These are phyloP conservation scores for Lycaon pictus DNA, from an alignment of 2,113 vertebrate genomes.

Conservation along the genomic window DNA sequence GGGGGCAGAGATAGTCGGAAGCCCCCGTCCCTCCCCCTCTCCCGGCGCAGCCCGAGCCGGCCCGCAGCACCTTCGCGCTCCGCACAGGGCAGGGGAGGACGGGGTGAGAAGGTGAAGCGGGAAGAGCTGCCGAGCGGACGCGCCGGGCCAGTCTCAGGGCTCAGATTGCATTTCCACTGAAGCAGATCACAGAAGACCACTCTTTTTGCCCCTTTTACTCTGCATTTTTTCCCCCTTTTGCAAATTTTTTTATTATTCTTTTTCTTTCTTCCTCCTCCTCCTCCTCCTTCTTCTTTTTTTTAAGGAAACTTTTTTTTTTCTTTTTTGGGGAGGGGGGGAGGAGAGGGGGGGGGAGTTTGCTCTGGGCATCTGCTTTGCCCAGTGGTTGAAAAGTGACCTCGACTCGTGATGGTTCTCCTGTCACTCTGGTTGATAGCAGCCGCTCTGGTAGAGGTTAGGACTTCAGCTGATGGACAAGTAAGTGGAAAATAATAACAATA, in stretches of 20 bases:
- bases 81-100: too few species aligned
- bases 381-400: slow-evolving; percentile 77
- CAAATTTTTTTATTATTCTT: background rate
- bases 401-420: slow-evolving; percentile 93
- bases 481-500: slow-evolving; percentile 82
- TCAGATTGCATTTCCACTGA: slow-evolving; percentile 70
- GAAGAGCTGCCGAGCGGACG: slow-evolving; percentile 42
- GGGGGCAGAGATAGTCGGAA: too few species aligned
- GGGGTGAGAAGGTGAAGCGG: slow-evolving; percentile 52
- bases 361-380: slow-evolving; percentile 73
- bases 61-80: too few species aligned
- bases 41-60: too few species aligned
- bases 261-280: slow-evolving; percentile 32
- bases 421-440: slow-evolving; percentile 91
- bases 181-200: slow-evolving; percentile 64
- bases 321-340: slow-evolving; percentile 10
- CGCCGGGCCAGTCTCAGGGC: slow-evolving; percentile 60
- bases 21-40: too few species aligned
- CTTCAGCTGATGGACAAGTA: slow-evolving; percentile 92
- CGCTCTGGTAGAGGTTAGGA: slow-evolving; percentile 87
- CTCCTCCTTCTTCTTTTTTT: background rate
- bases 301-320: slow-evolving; percentile 58
- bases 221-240: background rate
- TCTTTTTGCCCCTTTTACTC: background rate
- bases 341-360: slow-evolving; percentile 61